Evolutionary conservation across 2,797 vertebrate species (phyloP).

Genomic region (Alosa sapidissima): DNA sequence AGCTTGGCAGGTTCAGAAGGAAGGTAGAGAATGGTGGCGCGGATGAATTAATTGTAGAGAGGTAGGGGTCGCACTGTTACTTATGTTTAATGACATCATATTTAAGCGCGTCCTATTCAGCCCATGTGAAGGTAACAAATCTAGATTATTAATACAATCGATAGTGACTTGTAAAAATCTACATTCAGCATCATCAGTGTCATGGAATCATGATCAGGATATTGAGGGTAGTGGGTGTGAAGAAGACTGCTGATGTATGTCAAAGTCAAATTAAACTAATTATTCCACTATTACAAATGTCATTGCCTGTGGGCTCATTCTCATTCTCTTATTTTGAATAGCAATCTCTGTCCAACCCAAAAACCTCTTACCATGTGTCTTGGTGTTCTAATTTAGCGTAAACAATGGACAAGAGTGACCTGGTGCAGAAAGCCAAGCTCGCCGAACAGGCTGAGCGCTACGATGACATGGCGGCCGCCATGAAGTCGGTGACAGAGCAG

Average conservation of each 20-base stretch:
- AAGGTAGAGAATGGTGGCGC: slow-evolving; percentile 15
- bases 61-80: slow-evolving; percentile 12
- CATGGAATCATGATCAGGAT: not conserved
- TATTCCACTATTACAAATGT: not conserved
- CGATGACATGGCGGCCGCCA: slow-evolving; percentile 94
- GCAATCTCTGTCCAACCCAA: slow-evolving; percentile 2
- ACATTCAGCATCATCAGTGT: not conserved
- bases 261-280: not conserved
- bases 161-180: not conserved
- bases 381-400: slow-evolving; percentile 54
- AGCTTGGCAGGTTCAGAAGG: slow-evolving; percentile 11
- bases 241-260: not conserved
- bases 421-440: slow-evolving; percentile 99
- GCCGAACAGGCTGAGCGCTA: slow-evolving; percentile 98
- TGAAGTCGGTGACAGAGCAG: slow-evolving; percentile 95
- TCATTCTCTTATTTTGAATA: not conserved
- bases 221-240: not conserved
- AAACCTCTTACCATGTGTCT: not conserved
- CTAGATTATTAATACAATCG: not conserved
- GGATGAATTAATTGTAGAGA: not conserved
- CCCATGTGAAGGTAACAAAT: not conserved
- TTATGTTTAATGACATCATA: not conserved
- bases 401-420: slow-evolving; percentile 94
- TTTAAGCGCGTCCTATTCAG: not conserved
- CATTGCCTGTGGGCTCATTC: not conserved